These are phyloP conservation scores for Umimayanthus kanabou DNA, from an alignment of 92 coral and sea anemone genomes.

Conservation along the genomic window DNA sequence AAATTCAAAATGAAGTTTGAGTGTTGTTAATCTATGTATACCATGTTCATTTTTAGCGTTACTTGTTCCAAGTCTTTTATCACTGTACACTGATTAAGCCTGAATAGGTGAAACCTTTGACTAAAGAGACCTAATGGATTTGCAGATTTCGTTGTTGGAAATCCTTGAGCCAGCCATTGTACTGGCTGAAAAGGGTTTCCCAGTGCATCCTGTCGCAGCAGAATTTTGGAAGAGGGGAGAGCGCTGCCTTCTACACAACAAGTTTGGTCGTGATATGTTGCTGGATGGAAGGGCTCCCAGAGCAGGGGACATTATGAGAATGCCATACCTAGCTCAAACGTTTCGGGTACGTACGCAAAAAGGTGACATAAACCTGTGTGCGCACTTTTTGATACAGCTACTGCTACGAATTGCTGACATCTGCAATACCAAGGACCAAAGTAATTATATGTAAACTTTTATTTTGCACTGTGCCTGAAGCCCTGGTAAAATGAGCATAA, in stretches of 20 bases:
- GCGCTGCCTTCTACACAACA: conserved; percentile 63
- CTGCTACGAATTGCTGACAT: too few species aligned
- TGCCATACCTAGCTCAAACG: conserved; percentile 85
- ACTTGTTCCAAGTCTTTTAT: too few species aligned
- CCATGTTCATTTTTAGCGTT: too few species aligned
- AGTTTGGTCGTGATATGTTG: conserved; percentile 76
- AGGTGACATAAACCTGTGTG: not conserved
- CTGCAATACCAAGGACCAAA: too few species aligned
- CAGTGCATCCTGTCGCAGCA: conserved; percentile 87
- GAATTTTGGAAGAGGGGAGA: conserved; percentile 62
- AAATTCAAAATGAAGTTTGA: too few species aligned
- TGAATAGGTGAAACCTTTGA: too few species aligned
- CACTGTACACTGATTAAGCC: too few species aligned
- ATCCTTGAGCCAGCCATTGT: conserved; percentile 85
- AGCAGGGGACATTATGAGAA: conserved; percentile 91
- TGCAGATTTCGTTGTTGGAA: conserved; percentile 68
- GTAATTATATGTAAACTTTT: too few species aligned
- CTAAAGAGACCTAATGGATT: not conserved
- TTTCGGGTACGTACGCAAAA: conserved; percentile 64
- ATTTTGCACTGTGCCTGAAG: too few species aligned
- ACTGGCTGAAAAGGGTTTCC: conserved; percentile 84
- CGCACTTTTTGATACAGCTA: not conserved
- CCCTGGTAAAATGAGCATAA: too few species aligned
- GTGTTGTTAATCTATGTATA: too few species aligned
- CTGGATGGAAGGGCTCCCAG: conserved; percentile 81